Evolutionary conservation across 1,140 invertebrate species (phyloP).

Genomic region (Bombus vancouverensis): DNA sequence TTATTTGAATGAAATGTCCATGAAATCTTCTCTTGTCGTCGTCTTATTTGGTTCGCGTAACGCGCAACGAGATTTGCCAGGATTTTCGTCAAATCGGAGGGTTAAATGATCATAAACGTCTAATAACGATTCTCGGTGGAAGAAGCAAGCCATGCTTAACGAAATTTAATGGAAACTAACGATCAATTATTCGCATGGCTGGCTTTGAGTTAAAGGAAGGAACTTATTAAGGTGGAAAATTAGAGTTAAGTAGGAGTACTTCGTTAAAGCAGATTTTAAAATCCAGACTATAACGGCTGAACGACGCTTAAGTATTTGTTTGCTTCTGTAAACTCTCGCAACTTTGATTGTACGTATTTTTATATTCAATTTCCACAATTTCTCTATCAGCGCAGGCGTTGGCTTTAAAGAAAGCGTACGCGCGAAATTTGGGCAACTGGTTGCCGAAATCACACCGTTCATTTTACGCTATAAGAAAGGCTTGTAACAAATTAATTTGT

Average conservation of each 20-base stretch:
- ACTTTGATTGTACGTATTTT: too few species aligned
- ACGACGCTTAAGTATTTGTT: not conserved
- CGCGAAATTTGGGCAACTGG: not conserved
- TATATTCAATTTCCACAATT: not conserved
- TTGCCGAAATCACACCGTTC: not conserved
- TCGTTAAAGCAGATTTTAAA: not conserved
- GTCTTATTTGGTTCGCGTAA: too few species aligned
- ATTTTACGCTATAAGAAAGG: not conserved
- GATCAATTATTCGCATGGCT: constrained; percentile 33
- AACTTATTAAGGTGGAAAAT: constrained; percentile 22
- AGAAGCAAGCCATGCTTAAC: constrained; percentile 1
- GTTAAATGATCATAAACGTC: not conserved
- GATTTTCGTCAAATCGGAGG: not conserved
- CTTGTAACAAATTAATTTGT: constrained; percentile 3
- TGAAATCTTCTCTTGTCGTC: too few species aligned
- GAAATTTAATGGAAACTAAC: constrained; percentile 25
- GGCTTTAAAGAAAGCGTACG: too few species aligned
- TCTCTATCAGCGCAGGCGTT: not conserved
- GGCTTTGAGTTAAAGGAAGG: not conserved
- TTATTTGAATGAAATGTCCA: too few species aligned
- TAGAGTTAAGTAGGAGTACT: not conserved
- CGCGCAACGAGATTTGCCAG: too few species aligned
- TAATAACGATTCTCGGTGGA: not conserved
- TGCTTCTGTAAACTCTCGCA: not conserved
- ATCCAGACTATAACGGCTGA: not conserved